These are phyloP conservation scores for Drosophila bipectinata DNA, from an alignment of 1,140 invertebrate species.

Conservation along the genomic window DNA sequence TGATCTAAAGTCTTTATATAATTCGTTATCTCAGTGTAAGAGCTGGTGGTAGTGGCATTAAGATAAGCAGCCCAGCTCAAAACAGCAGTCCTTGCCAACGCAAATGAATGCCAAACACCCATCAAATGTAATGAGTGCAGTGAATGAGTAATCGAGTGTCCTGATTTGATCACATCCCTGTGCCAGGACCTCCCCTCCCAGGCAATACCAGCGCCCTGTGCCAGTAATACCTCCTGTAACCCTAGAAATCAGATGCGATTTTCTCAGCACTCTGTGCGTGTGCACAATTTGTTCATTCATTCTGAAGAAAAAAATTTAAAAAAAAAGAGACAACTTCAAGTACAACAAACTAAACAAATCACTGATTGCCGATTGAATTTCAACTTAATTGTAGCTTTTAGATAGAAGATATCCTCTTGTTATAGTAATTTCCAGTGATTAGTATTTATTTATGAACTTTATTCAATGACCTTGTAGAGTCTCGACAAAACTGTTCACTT, in stretches of 20 bases:
- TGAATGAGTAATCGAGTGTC: conserved; percentile 52
- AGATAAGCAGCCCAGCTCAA: conserved; percentile 49
- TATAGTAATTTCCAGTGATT: not conserved
- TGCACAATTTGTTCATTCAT: conserved; percentile 7
- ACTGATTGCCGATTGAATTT: conserved; percentile 6
- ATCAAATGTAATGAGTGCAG: conserved; percentile 44
- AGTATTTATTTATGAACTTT: not conserved
- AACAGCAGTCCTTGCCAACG: conserved; percentile 4
- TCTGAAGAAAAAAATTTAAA: not conserved
- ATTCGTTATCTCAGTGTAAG: not conserved
- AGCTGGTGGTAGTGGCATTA: conserved; percentile 8
- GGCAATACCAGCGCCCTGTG: too few species aligned
- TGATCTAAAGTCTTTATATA: not conserved
- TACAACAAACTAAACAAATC: not conserved
- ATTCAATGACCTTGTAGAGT: not conserved
- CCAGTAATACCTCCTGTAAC: not conserved
- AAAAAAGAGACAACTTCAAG: not conserved
- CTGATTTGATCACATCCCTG: conserved; percentile 26
- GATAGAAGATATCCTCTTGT: not conserved
- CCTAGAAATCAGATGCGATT: conserved; percentile 18
- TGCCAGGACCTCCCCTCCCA: not conserved
- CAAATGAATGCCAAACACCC: conserved; percentile 36
- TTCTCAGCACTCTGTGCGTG: too few species aligned
- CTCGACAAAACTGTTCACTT: conserved; percentile 15
- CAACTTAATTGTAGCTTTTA: not conserved